Conservation (phyloP, 2,797 vertebrate genomes). For the Galagoides demidoff region DNA sequence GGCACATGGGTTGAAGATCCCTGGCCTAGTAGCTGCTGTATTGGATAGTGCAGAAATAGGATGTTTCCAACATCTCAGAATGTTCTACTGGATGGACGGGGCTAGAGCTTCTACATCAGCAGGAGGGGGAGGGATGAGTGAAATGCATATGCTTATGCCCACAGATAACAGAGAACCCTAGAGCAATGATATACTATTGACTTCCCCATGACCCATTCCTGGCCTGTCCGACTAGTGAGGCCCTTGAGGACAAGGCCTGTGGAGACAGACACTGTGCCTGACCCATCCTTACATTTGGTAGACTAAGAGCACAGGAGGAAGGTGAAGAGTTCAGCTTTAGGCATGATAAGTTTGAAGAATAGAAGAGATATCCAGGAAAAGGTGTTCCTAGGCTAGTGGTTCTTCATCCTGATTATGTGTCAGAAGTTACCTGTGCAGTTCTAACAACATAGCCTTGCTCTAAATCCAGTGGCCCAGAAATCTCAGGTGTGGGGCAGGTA, state of each 20-base stretch:
- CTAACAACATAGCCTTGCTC: neutral
- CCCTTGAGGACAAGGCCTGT: conserved; percentile 18
- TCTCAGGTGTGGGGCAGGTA: neutral
- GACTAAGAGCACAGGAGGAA: neutral
- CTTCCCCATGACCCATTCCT: neutral
- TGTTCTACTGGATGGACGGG: neutral
- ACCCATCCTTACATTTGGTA: neutral
- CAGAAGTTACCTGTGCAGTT: neutral
- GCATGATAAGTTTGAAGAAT: neutral
- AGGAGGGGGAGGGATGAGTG: neutral
- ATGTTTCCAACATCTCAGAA: conserved; percentile 21
- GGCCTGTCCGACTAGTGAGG: neutral
- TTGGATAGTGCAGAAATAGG: neutral
- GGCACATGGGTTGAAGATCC: too few relatives aligned
- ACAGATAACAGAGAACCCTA: neutral
- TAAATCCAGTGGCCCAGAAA: conserved; percentile 28
- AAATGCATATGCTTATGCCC: neutral
- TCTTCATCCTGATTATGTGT: neutral
- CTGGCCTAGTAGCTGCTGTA: neutral
- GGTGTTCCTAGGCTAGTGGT: neutral
- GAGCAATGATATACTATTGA: neutral
- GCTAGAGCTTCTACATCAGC: neutral
- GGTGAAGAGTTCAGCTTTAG: neutral
- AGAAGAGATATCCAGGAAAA: neutral
- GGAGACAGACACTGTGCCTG: neutral